Conservation (phyloP, 2,888 invertebrate species). For the Euproctis similis region DNA sequence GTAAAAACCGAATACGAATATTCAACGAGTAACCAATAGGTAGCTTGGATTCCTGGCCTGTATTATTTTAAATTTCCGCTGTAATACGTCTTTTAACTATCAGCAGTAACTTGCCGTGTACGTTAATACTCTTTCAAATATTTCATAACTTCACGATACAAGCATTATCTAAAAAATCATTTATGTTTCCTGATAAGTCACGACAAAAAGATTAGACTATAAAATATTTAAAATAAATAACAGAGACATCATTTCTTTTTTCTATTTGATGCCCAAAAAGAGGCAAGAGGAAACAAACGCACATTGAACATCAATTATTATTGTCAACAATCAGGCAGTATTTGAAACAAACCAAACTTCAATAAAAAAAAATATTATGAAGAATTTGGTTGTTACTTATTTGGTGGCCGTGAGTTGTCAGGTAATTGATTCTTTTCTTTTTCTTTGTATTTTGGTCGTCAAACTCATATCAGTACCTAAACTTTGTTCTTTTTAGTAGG, state of each 20-base stretch:
- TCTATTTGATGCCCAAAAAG: constrained; percentile 1
- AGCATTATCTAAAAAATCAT: too few species aligned
- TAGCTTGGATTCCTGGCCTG: too few species aligned
- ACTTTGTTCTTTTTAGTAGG: too few species aligned
- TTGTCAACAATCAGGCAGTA: not conserved
- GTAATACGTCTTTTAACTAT: too few species aligned
- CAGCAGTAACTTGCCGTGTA: too few species aligned
- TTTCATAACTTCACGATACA: too few species aligned
- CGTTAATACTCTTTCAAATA: too few species aligned
- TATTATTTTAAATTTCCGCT: too few species aligned
- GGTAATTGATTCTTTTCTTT: not conserved
- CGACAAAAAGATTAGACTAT: constrained; percentile 17
- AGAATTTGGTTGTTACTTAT: not conserved
- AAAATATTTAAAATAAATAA: constrained; percentile 15
- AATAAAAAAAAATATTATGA: not conserved
- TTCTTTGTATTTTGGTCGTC: too few species aligned
- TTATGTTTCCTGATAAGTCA: constrained; percentile 17
- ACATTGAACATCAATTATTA: not conserved
- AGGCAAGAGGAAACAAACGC: not conserved
- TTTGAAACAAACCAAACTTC: not conserved
- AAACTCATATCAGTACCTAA: too few species aligned
- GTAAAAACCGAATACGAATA: too few species aligned
- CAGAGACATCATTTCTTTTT: constrained; percentile 3
- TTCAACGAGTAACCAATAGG: too few species aligned
- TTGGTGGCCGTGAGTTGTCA: not conserved